Conservation (phyloP, 2,888 invertebrate species). For the Panzeria rudis region DNA sequence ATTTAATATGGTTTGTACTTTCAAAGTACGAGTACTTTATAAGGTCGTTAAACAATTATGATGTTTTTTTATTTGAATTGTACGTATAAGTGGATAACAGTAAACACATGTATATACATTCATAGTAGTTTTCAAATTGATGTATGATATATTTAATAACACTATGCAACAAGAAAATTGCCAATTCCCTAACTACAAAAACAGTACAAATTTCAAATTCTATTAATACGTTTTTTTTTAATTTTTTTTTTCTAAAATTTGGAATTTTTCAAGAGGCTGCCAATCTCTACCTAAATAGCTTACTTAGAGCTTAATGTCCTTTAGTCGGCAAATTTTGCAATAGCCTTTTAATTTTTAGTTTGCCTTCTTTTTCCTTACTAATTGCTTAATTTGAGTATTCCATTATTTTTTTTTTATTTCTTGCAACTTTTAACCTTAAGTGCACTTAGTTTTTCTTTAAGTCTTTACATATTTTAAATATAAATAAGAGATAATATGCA, state of each 20-base stretch:
- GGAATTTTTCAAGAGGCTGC: no score
- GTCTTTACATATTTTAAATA: not conserved
- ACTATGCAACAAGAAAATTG: no score
- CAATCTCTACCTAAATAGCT: no score
- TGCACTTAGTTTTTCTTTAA: not conserved
- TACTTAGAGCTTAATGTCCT: no score
- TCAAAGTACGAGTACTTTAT: slow-evolving; percentile 12
- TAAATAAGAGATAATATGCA: not conserved
- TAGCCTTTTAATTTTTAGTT: not conserved
- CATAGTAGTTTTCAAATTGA: no score
- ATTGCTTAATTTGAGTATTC: not conserved
- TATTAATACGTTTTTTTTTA: no score
- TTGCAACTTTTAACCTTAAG: not conserved
- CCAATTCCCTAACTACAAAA: no score
- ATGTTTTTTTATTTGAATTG: slow-evolving; percentile 9
- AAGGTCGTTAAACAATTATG: slow-evolving; percentile 20
- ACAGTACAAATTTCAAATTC: no score
- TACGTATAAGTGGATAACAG: not conserved
- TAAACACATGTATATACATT: no score
- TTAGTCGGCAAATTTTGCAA: not conserved
- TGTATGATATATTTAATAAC: no score
- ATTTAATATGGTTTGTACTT: slow-evolving; percentile 13
- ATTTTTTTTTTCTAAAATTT: no score
- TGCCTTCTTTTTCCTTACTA: not conserved
- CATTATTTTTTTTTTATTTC: not conserved